Base-by-base conservation (phyloP, 35 echinoderm and acorn worm genomes). In the Ophiothrix spiculata region DNA sequence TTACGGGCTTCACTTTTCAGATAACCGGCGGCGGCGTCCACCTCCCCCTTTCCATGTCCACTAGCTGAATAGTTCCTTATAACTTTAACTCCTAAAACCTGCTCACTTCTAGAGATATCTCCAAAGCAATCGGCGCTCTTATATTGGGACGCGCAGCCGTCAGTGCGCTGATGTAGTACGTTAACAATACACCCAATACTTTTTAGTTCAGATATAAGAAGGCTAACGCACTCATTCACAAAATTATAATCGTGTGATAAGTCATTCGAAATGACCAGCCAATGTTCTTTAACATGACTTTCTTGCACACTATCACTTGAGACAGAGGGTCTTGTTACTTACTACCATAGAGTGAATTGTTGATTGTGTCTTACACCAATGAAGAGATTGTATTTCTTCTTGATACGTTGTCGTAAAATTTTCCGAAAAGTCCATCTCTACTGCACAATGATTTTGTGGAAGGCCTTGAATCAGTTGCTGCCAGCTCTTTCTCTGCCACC, bases 381-480 rank as follows among this genome's bases (percentile, higher is more conserved):
- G 76, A 11, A 78, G 76, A 39, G 76, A 78, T 36, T 78, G 76
- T 28, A 39, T 34, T 78, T 35, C 76, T 34, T 78, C 76, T 78
- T 35, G 12, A 31, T 37, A 10, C 34, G 36, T 36, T 36, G 76
- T 31, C 1, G 76, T 78, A 36, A 34, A 78, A 25, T 78, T 78
- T 29, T 78, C 76, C 1, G 76, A 78, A 31, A 78, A 78, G 38
- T 78, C 76, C 76, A 78, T 78, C 25, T 78, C 76, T 16, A 78
- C 38, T 13, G 32, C 76, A 37, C 34, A 36, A 31, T 78, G 33
- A 36, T 78, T 31, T 33, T 78, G 4, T 8, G 76, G 76, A 21
- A 78, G 25, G 4, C 36, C 36, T 39, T 78, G 12, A 39, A 78
- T 78, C 32, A 78, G 38, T 15, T 12, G 1, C 17, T 78, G 3